Conservation (phyloP, 2,797 vertebrate species). For the Lindbergichthys nudifrons region DNA sequence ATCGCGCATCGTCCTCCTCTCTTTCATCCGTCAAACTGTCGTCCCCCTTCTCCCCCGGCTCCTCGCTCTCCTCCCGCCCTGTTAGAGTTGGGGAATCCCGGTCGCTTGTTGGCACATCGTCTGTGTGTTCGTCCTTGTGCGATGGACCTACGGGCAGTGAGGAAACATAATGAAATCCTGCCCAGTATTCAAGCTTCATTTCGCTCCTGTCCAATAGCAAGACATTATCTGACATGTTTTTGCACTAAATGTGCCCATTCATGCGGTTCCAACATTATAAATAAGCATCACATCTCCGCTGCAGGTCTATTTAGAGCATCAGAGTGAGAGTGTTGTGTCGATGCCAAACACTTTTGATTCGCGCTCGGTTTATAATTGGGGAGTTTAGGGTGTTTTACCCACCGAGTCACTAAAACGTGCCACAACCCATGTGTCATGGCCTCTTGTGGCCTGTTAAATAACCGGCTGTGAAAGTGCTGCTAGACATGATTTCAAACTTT, state of each 20-base stretch:
- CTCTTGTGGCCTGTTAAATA: background rate
- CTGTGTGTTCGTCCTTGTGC: background rate
- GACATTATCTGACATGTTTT: background rate
- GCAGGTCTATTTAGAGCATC: constrained; percentile 5
- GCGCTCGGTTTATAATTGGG: background rate
- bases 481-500: background rate
- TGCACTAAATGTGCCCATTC: background rate
- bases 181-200: background rate
- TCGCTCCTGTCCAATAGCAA: background rate
- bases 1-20: constrained; percentile 59
- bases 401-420: background rate
- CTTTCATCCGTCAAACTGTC: constrained; percentile 49
- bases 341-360: constrained; percentile 17
- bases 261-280: background rate
- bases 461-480: background rate
- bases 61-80: constrained; percentile 69
- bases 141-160: constrained; percentile 38
- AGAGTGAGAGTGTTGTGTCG: constrained; percentile 6
- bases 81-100: constrained; percentile 81
- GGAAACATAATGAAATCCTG: background rate
- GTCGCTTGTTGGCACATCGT: constrained; percentile 70
- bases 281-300: background rate
- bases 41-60: constrained; percentile 60
- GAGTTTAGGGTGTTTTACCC: constrained; percentile 40
- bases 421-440: background rate